Conservation (phyloP, 2,113 vertebrate genomes). For the Clarias macrocephalus region DNA sequence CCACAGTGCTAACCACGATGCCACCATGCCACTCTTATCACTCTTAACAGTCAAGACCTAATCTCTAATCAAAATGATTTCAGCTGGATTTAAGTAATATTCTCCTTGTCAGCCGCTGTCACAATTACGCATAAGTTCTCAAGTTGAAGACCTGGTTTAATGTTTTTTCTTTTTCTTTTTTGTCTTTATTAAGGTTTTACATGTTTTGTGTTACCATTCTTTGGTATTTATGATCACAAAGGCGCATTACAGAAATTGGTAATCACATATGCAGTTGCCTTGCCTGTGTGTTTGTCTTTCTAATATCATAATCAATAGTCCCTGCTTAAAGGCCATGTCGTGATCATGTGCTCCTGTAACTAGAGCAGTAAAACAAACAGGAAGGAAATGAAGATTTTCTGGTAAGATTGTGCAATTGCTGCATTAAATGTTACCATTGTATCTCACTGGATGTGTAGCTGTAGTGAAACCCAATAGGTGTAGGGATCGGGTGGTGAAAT, state of each 20-base stretch:
- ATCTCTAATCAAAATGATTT: too few relatives aligned
- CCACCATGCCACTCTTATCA: too few relatives aligned
- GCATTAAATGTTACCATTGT: slow-evolving; percentile 1
- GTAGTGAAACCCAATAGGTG: slow-evolving; percentile 27
- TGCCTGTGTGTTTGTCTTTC: background rate
- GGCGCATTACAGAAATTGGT: background rate
- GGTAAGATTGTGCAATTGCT: background rate
- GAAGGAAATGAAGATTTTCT: background rate
- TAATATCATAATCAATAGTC: background rate
- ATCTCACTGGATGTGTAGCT: background rate
- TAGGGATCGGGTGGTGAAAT: slow-evolving; percentile 31
- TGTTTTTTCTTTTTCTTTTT: background rate
- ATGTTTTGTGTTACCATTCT: background rate
- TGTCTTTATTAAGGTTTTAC: background rate
- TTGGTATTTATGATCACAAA: background rate
- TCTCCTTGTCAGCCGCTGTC: background rate
- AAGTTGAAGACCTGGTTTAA: background rate
- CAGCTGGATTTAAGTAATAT: background rate
- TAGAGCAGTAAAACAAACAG: background rate
- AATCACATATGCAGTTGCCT: background rate
- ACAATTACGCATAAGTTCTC: background rate
- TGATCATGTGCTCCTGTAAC: slow-evolving; percentile 8
- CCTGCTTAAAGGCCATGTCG: slow-evolving; percentile 1
- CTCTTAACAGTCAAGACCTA: too few relatives aligned
- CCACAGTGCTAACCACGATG: too few relatives aligned